Evolutionary conservation across 2,888 invertebrate species (phyloP).

Genomic region (Pollenia amentaria): DNA sequence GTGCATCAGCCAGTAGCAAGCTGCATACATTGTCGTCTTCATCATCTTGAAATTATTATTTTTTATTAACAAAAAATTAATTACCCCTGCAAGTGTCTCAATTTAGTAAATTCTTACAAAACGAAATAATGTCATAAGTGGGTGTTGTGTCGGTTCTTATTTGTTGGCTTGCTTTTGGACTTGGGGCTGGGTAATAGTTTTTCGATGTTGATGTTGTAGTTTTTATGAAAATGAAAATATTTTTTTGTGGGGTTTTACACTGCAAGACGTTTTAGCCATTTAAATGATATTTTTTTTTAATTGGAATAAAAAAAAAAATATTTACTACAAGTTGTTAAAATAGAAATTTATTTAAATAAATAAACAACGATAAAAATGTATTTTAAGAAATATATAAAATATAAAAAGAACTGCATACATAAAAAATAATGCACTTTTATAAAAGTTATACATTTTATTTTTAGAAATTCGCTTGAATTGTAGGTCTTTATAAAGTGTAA

Average conservation of each 20-base stretch:
- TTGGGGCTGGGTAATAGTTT: constrained; percentile 10
- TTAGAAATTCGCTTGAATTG: no score
- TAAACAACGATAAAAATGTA: constrained; percentile 13
- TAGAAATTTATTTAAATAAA: constrained; percentile 16
- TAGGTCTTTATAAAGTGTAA: no score
- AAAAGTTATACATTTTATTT: no score
- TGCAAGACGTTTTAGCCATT: constrained; percentile 4
- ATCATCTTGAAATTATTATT: constrained; percentile 67
- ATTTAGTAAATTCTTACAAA: constrained; percentile 64
- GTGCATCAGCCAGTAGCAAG: not conserved
- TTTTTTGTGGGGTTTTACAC: constrained; percentile 8
- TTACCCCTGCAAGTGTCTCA: constrained; percentile 72
- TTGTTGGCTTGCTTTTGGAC: constrained; percentile 61
- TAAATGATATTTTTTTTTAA: not conserved
- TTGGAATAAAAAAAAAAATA: not conserved
- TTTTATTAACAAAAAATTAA: constrained; percentile 64
- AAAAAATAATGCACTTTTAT: not conserved
- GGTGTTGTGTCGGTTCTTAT: constrained; percentile 66
- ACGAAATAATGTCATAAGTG: constrained; percentile 72
- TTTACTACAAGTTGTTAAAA: not conserved
- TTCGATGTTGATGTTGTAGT: constrained; percentile 8
- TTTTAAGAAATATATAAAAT: not conserved
- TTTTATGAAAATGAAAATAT: constrained; percentile 19
- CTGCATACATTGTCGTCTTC: constrained; percentile 10
- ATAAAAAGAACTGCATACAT: not conserved